Base-by-base conservation (phyloP, 2,888 invertebrate species). In the Steinernema carpocapsae region DNA sequence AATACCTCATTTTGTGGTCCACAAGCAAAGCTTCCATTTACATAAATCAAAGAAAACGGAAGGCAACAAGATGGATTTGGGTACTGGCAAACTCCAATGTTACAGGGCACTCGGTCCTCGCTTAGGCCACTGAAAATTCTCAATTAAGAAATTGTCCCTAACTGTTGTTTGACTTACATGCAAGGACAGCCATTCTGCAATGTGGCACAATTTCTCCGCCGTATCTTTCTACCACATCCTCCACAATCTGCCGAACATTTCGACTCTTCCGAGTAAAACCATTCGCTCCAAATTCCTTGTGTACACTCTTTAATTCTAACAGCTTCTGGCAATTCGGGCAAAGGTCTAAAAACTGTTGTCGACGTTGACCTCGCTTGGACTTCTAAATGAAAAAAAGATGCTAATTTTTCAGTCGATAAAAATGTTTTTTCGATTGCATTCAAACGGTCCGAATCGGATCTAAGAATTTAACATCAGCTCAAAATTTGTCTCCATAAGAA, bases 211-310 rank as follows among this genome's bases (percentile, higher is more conserved):
- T 72, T 76, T 29, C 81, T 45, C 19, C 43, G 51, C 24, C 76
- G 64, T 17, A 77, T 77, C 12, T 76, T 37, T 29, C 72, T 72
- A 17, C 81, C 81, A 72, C 82, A 81, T 1, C 78, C 78, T 14
- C 81, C 81, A 59, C 81, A 81, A 1, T 78, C 79, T 6, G 81
- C 78, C 12, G 77, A 75, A 72, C 81, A 81, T 95, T 32, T 29
- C 1, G 64, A 64, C 14, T 64, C 64, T n/a, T 26, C 64, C 64
- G 64, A 64, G 32, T 64, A 64, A 32, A 64, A 64, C 64, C 64
- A 64, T 29, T 29, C 64, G 64, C 64, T n/a, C 64, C 64, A 64
- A 6, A 29, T 26, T 12, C 56, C 48, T 48, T 48, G 6, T 19
- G 48, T 48, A 14, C 48, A 48, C 19, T 48, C 17, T 48, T 48